Percentiles rank a stretch among this genome's conserved stretches.
These are phyloP conservation scores for Eledona agricola DNA, from an alignment of 2,888 invertebrate species.

Conservation along the genomic window DNA sequence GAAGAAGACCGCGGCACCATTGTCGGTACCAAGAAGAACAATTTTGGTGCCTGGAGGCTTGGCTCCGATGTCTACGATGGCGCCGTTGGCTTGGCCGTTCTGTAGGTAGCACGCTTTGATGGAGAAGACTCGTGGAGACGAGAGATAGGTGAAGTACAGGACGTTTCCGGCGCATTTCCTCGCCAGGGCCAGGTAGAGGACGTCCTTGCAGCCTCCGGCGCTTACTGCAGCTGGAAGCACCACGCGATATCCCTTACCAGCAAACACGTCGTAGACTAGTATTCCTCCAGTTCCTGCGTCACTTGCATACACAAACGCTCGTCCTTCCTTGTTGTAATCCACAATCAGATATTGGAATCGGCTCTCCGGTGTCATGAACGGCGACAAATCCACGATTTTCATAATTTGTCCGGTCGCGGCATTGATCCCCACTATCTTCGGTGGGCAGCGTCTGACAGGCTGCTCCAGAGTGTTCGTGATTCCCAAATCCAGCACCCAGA, in stretches of 20 bases:
- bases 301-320: conserved; percentile 63
- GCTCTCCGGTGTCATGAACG: conserved; percentile 64
- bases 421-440: conserved; percentile 70
- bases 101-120: conserved; percentile 67
- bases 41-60: conserved; percentile 64
- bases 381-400: conserved; percentile 67
- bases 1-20: conserved; percentile 69
- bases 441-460: conserved; percentile 67
- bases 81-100: conserved; percentile 65
- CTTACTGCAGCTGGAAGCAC: conserved; percentile 66
- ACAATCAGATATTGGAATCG: conserved; percentile 69
- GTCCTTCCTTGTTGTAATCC: conserved; percentile 66
- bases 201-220: conserved; percentile 63
- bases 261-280: conserved; percentile 65
- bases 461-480: conserved; percentile 68
- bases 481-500: conserved; percentile 71
- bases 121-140: conserved; percentile 66
- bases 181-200: conserved; percentile 68
- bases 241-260: conserved; percentile 66
- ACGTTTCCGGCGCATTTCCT: conserved; percentile 64
- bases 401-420: conserved; percentile 67
- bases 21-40: conserved; percentile 70
- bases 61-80: conserved; percentile 68
- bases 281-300: conserved; percentile 64
- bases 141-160: conserved; percentile 68